Evolutionary conservation across 1,140 invertebrate species (phyloP).

Genomic region (Dolichoris vasculosae): DNA sequence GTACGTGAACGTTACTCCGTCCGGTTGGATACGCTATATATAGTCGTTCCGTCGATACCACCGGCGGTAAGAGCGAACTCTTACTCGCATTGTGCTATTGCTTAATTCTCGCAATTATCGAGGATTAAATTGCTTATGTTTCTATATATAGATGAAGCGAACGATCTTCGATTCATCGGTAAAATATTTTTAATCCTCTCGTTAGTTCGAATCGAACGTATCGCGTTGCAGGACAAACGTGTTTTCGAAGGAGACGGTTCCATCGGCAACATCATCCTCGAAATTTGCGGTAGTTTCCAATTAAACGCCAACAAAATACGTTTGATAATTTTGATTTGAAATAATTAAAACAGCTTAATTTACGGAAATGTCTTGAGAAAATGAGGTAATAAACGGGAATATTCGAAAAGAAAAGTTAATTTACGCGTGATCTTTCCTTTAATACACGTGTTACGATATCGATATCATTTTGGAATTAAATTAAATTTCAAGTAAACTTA

Average conservation of each 20-base stretch:
- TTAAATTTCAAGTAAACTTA: not conserved
- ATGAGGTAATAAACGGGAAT: not conserved
- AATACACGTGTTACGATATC: not conserved
- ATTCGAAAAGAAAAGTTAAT: not conserved
- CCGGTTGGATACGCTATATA: no score
- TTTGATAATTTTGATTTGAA: not conserved
- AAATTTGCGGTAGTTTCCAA: not conserved
- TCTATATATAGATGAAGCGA: no score
- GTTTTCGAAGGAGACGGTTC: not conserved
- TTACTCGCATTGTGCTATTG: no score
- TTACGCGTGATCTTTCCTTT: not conserved
- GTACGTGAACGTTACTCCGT: not conserved
- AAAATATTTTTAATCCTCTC: not conserved
- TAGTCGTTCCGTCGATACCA: no score
- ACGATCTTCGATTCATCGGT: no score
- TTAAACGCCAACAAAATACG: not conserved
- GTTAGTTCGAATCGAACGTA: not conserved
- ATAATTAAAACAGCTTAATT: constrained; percentile 3
- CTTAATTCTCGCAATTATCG: no score
- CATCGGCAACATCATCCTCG: not conserved
- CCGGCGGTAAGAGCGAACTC: no score
- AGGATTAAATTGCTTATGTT: no score
- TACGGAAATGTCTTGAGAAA: not conserved
- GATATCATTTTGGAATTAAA: not conserved
- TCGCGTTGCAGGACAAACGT: not conserved